phyloP scores from a whole-genome alignment of 2,113 vertebrate species.

The Ptyas mucosa region DNA sequence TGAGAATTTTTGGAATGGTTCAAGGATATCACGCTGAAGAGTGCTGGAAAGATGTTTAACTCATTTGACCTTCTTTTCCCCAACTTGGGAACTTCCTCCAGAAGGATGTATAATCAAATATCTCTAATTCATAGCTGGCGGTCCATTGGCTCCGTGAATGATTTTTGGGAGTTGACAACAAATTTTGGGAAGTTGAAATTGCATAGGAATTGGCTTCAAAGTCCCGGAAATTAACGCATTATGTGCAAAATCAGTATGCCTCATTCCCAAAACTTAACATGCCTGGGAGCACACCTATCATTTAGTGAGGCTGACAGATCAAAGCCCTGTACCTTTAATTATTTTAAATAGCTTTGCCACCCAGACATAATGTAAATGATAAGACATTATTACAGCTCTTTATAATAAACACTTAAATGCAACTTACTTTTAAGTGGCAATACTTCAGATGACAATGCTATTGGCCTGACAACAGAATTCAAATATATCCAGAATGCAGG shows the following conservation, averaged over 20 bases:
- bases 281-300: background rate
- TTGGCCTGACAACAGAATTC: background rate
- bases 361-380: background rate
- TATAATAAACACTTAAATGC: background rate
- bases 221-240: background rate
- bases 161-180: background rate
- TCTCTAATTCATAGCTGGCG: background rate
- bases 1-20: background rate
- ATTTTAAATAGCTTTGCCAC: slow-evolving; percentile 24
- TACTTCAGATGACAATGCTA: background rate
- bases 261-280: background rate
- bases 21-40: background rate
- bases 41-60: too few species aligned
- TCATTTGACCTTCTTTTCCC: too few species aligned
- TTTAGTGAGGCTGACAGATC: background rate
- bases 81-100: too few species aligned
- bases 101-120: background rate
- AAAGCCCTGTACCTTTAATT: background rate
- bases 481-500: background rate
- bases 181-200: background rate
- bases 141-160: background rate
- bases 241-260: background rate
- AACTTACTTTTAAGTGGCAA: background rate
- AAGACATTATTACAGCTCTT: background rate
- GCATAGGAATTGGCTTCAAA: background rate